Evolutionary conservation across 1,140 invertebrate species (phyloP), one percentile per base, ranked within the genome.

Genomic region (Mya arenaria): DNA sequence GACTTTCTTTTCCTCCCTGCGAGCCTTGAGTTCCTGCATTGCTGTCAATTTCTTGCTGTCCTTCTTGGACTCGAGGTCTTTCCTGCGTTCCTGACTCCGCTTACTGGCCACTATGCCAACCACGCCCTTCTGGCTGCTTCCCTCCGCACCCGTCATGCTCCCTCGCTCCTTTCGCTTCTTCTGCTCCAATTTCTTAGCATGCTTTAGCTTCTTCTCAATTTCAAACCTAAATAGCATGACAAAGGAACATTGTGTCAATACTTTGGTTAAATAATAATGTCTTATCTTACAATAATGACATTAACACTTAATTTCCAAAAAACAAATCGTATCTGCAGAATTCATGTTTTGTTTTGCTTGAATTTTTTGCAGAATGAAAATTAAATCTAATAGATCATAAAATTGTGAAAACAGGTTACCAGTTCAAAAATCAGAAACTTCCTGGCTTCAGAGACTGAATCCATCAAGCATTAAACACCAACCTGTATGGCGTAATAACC

Each of bases 171-270:
- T 93, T 80, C 91, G 89, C 82, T 95, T 89, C 77, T 95, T 95
- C 84, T 96, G 93, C 92, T 97, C 96, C 48, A 96, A 95, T 81
- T 97, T 97, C 72, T 96, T 96, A 0, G 96, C 97, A 86, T 97
- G 94, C 62, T 97, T 94, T 8, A 99, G 92, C 91, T 99, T 99
- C 81, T 98, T 96, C 89, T 99, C 97, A 74, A 99, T 99, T 92
- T 99, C 98, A 95, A 98, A 99, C 90, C 98, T 96, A 84, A 80
- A 84, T 25, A 83, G 52, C 66, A 77, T 63, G 15, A 60, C 48
- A 84, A n/a, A 62, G 30, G 41, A 48, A 55, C 30, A 8, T n/a
- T 4, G 19, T 19, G n/a, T 6, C 1, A 36, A n/a, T 68, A 4
- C 37, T 17, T 0, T 6, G n/a, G 13, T 8, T 4, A 68, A 17